Base-by-base conservation (phyloP, 2,113 vertebrate genomes). In the Craseonycteris thonglongyai region DNA sequence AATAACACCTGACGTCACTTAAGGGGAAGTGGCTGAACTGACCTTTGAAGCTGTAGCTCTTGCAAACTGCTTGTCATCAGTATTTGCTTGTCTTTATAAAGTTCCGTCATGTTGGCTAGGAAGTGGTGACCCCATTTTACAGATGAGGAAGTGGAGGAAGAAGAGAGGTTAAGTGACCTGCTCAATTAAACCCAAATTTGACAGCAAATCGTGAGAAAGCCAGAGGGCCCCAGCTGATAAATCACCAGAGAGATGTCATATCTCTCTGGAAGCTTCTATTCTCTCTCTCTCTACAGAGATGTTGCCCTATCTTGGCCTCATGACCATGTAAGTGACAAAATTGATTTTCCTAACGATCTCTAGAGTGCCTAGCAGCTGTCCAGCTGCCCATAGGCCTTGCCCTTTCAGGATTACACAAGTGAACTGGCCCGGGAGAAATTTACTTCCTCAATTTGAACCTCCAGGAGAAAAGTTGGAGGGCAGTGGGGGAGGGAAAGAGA, bases 111-210 rank as follows among this genome's bases (percentile, higher is more conserved):
- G 58, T 76, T 80, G 68, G 38, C 65, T 79, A 61, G 76, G 88
- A 90, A 92, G 82, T 86, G 84, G 49, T 80, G 49, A 74, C 63
- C 85, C 92, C 84, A 56, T 93, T 94, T 89, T 76, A 78, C 38
- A 94, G 71, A 56, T 8, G 28, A 88, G 93, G 79, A 96, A 96
- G 79, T 54, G 3, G 80, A 95, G 93, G 88, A 95, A 93, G 59
- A 78, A 92, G 88, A 91, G 88, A 91, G 92, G 88, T 78, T 91
- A 71, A 71, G 40, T 45, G 85, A 82, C 78, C 63, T 83, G 90
- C 21, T 59, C 45, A 84, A 68, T 75, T 33, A 93, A 96, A 82
- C n/a, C 58, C 24, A 24, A 90, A 85, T 88, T 56, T 38, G 1
- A 66, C 72, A 85, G 65, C n/a, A 82, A 58, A 93, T 68, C 76